Percentiles rank a stretch among this genome's conserved stretches.
phyloP scores from a whole-genome alignment of 2,113 vertebrate genomes.

The Equus przewalskii region DNA sequence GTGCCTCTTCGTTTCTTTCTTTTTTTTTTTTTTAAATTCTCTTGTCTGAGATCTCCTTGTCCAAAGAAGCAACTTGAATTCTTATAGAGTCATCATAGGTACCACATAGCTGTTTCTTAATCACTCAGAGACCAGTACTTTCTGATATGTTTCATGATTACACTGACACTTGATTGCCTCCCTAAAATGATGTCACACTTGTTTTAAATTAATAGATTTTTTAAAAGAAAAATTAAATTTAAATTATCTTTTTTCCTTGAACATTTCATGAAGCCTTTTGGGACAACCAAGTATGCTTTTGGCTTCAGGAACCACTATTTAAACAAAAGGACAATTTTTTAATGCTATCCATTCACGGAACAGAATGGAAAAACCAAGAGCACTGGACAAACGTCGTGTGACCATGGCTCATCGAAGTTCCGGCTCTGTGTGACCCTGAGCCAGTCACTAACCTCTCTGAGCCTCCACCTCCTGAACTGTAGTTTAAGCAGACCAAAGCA shows the following conservation, averaged over 20 bases:
- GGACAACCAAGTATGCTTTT: background rate
- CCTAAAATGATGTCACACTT: background rate
- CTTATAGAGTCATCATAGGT: background rate
- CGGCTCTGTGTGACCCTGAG: background rate
- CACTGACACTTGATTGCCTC: background rate
- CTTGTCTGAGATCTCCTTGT: background rate
- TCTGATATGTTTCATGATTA: background rate
- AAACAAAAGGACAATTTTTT: background rate
- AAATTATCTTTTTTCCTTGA: background rate
- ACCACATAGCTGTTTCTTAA: background rate
- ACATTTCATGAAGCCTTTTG: background rate
- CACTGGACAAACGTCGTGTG: accelerated
- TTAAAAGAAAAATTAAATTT: background rate
- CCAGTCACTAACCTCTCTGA: background rate
- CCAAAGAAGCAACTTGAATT: background rate
- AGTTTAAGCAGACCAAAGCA: background rate
- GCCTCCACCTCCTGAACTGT: background rate
- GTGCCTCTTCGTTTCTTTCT: background rate
- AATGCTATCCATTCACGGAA: background rate
- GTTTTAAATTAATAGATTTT: background rate
- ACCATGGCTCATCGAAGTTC: accelerated
- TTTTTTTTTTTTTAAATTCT: background rate
- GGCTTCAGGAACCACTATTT: background rate
- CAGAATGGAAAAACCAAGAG: background rate
- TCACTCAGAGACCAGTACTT: background rate